phyloP scores from a whole-genome alignment of 2,797 vertebrate species.

The Florisuga fusca region DNA sequence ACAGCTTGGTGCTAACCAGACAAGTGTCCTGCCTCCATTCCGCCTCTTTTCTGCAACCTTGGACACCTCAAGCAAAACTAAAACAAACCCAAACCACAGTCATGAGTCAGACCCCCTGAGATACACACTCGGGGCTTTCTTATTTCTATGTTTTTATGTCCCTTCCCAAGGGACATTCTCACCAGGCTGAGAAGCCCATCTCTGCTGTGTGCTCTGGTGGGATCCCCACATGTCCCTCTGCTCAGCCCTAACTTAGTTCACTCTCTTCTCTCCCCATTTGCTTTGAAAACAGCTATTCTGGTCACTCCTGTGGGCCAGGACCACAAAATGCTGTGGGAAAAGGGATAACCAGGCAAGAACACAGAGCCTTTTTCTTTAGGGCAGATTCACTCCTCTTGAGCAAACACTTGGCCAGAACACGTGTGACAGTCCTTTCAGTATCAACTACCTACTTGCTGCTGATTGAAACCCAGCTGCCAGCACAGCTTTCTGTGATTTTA shows the following conservation, averaged over 20 bases:
- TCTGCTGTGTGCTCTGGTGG: not conserved
- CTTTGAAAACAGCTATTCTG: not conserved
- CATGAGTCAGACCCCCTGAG: not conserved
- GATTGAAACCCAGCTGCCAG: not conserved
- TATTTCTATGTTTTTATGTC: not conserved
- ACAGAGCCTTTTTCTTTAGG: not conserved
- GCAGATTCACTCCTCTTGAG: not conserved
- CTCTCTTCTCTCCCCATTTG: not conserved
- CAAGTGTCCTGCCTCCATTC: not conserved
- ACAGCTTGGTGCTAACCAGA: not conserved
- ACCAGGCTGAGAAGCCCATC: not conserved
- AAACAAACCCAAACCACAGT: not conserved
- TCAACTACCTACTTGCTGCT: not conserved
- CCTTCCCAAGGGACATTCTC: not conserved
- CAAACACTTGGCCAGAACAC: not conserved
- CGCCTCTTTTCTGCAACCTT: not conserved
- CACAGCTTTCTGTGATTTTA: slow-evolving; percentile 11
- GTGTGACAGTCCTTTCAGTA: not conserved
- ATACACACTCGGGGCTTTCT: not conserved
- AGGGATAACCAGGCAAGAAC: not conserved
- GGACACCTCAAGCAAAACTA: not conserved
- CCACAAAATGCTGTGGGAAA: not conserved
- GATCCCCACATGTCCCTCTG: not conserved
- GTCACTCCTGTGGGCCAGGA: not conserved
- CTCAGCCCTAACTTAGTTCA: not conserved